phyloP scores from a whole-genome alignment of 1,140 invertebrate genomes.

The Temnothorax nylanderi region DNA sequence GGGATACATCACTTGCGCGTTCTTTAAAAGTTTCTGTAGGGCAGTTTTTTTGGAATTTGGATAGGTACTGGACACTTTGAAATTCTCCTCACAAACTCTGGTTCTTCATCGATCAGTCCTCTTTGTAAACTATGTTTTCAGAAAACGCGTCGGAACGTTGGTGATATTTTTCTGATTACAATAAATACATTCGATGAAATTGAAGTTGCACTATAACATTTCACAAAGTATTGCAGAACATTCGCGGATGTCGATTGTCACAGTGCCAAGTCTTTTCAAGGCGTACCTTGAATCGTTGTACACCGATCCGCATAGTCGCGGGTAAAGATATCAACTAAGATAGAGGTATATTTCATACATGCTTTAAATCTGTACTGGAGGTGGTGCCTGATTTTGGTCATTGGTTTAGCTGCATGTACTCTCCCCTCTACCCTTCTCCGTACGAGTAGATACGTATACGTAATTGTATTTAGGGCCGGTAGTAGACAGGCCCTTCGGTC shows the following conservation, averaged over 20 bases:
- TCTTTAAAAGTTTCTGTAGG: neutral
- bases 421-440: constrained; percentile 34
- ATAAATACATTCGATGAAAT: constrained; percentile 15
- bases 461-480: constrained; percentile 78
- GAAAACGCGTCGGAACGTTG: neutral
- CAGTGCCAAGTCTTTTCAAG: neutral
- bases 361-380: constrained; percentile 71
- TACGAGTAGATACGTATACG: constrained; percentile 36
- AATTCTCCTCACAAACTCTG: neutral
- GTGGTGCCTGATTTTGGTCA: constrained; percentile 53
- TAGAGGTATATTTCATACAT: constrained; percentile 56
- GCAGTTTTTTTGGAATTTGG: neutral
- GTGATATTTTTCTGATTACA: neutral
- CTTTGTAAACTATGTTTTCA: neutral
- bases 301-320: neutral
- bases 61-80: neutral
- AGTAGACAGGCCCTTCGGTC: constrained; percentile 31
- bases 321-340: constrained; percentile 67
- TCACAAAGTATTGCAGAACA: neutral
- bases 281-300: neutral
- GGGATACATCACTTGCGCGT: constrained; percentile 60
- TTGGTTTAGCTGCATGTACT: neutral
- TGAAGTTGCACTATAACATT: neutral
- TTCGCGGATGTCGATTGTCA: neutral
- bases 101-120: neutral